phyloP scores from a whole-genome alignment of 2,113 vertebrate genomes.

The Hemiprocne comata region DNA sequence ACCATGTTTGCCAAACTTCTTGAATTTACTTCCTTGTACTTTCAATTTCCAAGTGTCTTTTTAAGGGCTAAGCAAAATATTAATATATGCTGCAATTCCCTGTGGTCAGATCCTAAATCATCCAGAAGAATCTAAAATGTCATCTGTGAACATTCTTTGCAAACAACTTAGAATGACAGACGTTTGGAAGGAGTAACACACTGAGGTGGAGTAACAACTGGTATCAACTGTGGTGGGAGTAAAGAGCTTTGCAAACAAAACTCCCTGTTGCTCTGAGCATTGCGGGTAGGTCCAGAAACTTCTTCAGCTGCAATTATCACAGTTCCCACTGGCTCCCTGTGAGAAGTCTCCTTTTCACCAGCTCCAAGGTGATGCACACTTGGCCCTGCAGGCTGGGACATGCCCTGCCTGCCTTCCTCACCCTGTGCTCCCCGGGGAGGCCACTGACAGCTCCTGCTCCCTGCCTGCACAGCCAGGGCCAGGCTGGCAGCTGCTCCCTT shows the following conservation, averaged over 20 bases:
- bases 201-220: too few relatives aligned
- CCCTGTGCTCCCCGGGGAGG: too few relatives aligned
- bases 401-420: too few relatives aligned
- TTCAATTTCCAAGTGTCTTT: background rate
- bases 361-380: too few relatives aligned
- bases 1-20: background rate
- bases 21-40: background rate
- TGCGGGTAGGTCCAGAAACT: too few relatives aligned
- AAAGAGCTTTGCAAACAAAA: background rate
- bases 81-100: background rate
- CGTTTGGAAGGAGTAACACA: background rate
- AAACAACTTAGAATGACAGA: background rate
- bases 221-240: background rate
- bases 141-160: background rate
- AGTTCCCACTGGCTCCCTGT: too few relatives aligned
- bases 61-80: background rate
- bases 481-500: too few relatives aligned
- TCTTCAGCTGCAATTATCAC: too few relatives aligned
- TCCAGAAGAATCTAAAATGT: background rate
- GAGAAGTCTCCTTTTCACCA: too few relatives aligned
- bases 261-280: background rate
- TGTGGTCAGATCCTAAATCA: background rate
- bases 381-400: too few relatives aligned
- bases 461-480: too few relatives aligned
- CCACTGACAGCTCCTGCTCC: too few relatives aligned